Evolutionary conservation across 1,140 invertebrate genomes (phyloP), one percentile per base, ranked within the genome.

Genomic region (Pseudomyrmex dendroicus): DNA sequence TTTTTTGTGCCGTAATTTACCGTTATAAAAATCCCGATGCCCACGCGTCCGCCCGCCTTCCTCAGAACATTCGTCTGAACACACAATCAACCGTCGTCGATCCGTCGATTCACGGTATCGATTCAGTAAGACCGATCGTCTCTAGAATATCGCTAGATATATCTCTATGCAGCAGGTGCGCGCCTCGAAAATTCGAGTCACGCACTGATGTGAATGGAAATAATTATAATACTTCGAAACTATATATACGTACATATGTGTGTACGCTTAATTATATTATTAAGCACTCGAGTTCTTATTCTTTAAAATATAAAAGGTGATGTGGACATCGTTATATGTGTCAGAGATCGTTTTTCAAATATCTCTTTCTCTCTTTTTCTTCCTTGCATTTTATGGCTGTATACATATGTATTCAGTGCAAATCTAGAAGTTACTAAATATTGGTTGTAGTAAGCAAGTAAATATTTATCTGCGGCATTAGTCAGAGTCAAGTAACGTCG

Each of bases 1-100:
- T 86, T 88, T 88, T 88, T 78, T 84, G 86, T 59, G 62, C 78
- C 52, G 83, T 85, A 88, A 83, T 88, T 88, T 83, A 88, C 87
- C 87, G 87, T 88, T 88, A 88, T 83, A 88, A 88, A 88, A 87
- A 77, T 83, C 73, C 57, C 46, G 50, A 56, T 86, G 77, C 87
- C 77, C 87, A 82, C 87, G 73, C 62, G 72, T 48, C 62, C 52
- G 52, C 62, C 52, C 35, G 35, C 63, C 68, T 15, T 13, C 54
- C 20, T 57, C 68, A 7, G 46, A 25, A 5, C 12, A 15, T n/a
- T n/a, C 76, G 8, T 48, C 59, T 35, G 20, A 13, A 50, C 17
- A 35, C 22, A 68, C 82, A 78, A 87, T 86, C 86, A 80, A 86
- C 64, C 80, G n/a, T 77, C 73, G 48, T 86, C 73, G 85, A 86